Conservation (phyloP, 1,140 invertebrate species). For the Bemisia tabaci region DNA sequence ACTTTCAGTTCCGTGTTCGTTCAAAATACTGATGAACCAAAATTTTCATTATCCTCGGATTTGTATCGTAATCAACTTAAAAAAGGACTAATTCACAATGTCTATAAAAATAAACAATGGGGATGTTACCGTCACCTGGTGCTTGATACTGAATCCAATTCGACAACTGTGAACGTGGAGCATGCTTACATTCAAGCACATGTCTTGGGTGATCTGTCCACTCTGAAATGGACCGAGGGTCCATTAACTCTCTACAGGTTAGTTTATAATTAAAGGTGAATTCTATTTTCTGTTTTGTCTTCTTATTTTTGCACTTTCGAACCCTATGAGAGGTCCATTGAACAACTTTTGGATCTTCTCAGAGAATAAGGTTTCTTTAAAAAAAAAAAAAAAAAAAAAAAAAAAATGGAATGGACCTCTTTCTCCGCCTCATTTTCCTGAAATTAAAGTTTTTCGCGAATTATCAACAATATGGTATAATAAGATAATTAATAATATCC, state of each 20-base stretch:
- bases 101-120: conserved; percentile 18
- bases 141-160: conserved; percentile 40
- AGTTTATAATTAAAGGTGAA: conserved; percentile 24
- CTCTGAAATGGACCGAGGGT: conserved; percentile 67
- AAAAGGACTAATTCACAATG: conserved; percentile 35
- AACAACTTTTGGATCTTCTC: too few relatives aligned
- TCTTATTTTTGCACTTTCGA: too few relatives aligned
- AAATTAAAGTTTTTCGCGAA: too few relatives aligned
- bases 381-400: background rate
- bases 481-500: too few relatives aligned
- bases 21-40: conserved; percentile 17
- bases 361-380: background rate
- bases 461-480: too few relatives aligned
- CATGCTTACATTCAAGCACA: conserved; percentile 67
- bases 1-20: conserved; percentile 18
- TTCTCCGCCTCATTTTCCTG: too few relatives aligned
- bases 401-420: background rate
- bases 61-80: conserved; percentile 23
- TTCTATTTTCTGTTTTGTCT: too few relatives aligned
- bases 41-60: conserved; percentile 31
- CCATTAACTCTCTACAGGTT: conserved; percentile 36
- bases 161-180: conserved; percentile 32
- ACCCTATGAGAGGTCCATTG: too few relatives aligned
- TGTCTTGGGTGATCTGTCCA: conserved; percentile 72
- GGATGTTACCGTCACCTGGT: conserved; percentile 51